Evolutionary conservation across 2,888 invertebrate species (phyloP), one percentile per base, ranked within the genome.

Genomic region (Lordiphosa fenestrarum): DNA sequence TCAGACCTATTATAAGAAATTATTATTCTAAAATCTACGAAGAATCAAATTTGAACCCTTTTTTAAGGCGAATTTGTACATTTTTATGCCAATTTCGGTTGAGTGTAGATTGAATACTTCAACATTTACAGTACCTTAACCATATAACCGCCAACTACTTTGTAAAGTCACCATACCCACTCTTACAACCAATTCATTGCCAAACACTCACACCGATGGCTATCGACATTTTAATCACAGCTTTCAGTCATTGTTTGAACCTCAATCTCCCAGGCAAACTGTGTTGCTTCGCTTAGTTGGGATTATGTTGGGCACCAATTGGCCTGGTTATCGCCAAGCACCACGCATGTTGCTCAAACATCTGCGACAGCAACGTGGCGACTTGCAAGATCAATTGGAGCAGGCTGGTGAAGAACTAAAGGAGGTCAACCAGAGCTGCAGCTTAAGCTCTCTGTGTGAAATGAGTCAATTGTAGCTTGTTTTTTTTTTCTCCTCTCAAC

Each of bases 291-390:
- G 40, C 51, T 37, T 47, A 58, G 9, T 30, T 30, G 9, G 25
- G 44, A 73, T 64, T 63, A 80, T 84, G 84, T 35, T 51, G 39
- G 51, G 63, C 49, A 46, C 36, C 35, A 60, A 57, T 59, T 66
- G 71, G 73, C 50, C 71, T 40, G 46, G 53, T 58, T 72, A 48
- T 37, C 66, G 65, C 21, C 35, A 33, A 44, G 63, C 59, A 15
- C 66, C 81, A 50, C 77, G 70, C 30, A 69, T 73, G 67, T 65
- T 87, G 61, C 42, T 86, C 51, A 85, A 87, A 56, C 74, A 68
- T 25, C 64, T 86, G 66, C 75, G 85, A n/a, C 53, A 68, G 10
- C 78, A 83, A 33, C 84, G 71, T 21, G 61, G 59, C 25, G 57
- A 70, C 37, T 49, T 85, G 38, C 64, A 71, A 13, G 70, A 86